Evolutionary conservation across 2,113 vertebrate genomes (phyloP), one percentile per base, ranked within the genome.

Genomic region (Eretmochelys imbricata): DNA sequence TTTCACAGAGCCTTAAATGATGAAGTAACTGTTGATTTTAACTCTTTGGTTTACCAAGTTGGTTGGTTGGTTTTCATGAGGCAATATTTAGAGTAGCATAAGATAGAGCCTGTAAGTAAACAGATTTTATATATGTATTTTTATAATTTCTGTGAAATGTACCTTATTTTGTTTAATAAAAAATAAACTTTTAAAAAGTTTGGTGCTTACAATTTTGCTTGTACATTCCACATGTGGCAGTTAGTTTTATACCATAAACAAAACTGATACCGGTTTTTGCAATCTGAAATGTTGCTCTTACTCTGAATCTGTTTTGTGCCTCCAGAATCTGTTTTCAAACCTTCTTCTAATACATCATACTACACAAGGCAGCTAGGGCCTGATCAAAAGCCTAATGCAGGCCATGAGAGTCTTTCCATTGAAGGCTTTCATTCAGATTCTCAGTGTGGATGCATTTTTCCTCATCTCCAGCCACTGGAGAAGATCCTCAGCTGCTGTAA

Each of bases 91-190:
- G 95, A 82, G 85, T 94, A 96, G 93, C 75, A 62, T 82, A 54
- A 94, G 85, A 89, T 91, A 88, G 25, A 80, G n/a, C 90, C 88
- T 97, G 5, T 97, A 97, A 97, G 84, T 95, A 85, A 94, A 93
- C 89, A 93, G 93, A 96, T 95, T 97, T 95, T 97, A 96, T 98
- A 96, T 97, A 94, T 98, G 96, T 93, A 97, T 97, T 98, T 54
- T 98, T 98, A 97, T 97, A 98, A 97, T 99, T 99, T 99, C 98
- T 98, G 96, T 99, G 98, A 99, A 99, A 99, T 98, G 98, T 98
- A 94, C 82, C 69, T 94, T 91, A 97, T 95, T 97, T 97, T 97
- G 82, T 98, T 97, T 98, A 95, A 72, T 96, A 97, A 96, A 95
- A 85, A 98, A 98, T 98, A 98, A 98, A 98, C 84, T 96, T 93